Evolutionary conservation across 2,113 vertebrate genomes (phyloP).

Genomic region (Cynocephalus volans): DNA sequence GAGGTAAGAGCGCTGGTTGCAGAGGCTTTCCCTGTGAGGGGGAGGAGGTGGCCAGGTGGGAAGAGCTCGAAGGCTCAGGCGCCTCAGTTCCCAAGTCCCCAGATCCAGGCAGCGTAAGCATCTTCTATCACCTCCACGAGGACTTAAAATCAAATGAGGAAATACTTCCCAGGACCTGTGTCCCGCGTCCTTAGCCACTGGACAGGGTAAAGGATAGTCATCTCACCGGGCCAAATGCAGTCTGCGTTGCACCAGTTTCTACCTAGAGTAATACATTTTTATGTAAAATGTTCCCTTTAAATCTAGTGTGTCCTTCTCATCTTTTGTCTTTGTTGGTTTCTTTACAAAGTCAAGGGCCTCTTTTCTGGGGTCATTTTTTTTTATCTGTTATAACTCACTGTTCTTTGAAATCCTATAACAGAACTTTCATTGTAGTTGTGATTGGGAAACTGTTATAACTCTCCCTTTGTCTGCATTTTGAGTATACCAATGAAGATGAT

Average conservation of each 20-base stretch:
- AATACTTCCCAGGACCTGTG: background rate
- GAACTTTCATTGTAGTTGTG: background rate
- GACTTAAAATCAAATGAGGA: background rate
- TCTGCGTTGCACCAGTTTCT: background rate
- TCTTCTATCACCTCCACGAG: background rate
- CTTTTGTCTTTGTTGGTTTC: background rate
- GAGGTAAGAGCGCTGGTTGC: slow-evolving; percentile 68
- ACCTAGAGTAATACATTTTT: background rate
- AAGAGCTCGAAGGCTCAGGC: fast-evolving
- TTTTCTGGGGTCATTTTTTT: background rate
- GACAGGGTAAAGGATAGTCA: fast-evolving
- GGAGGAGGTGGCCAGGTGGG: background rate
- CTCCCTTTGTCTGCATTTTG: background rate
- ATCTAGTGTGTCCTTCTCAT: background rate
- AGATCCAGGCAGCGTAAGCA: background rate
- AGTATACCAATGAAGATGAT: background rate
- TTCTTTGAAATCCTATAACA: background rate
- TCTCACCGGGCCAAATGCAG: background rate
- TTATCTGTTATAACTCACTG: background rate
- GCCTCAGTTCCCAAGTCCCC: background rate
- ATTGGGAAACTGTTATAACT: background rate
- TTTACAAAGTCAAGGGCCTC: background rate
- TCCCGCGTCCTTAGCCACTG: fast-evolving
- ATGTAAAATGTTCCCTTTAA: background rate
- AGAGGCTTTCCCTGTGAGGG: background rate